Percentiles rank a stretch among this genome's conserved stretches.
These are phyloP conservation scores for Drosophila lini DNA, from an alignment of 1,140 invertebrate species.

Conservation along the genomic window DNA sequence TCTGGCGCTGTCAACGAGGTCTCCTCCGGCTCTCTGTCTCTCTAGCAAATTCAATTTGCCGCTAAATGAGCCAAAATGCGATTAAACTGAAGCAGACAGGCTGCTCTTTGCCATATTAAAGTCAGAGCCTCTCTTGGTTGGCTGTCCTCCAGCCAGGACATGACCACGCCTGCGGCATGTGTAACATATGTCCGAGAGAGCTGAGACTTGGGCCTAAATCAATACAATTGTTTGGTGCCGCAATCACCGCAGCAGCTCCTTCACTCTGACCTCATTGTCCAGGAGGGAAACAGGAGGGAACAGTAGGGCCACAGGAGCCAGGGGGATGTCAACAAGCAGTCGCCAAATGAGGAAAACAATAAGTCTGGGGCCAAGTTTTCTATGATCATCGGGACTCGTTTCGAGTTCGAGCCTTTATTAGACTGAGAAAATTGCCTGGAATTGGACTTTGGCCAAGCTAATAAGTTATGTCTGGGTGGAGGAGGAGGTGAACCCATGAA, in stretches of 20 bases:
- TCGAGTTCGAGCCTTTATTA: not conserved
- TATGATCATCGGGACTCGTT: not conserved
- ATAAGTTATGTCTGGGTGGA: not conserved
- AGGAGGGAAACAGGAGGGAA: not conserved
- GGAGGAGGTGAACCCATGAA: not conserved
- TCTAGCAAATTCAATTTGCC: constrained; percentile 75
- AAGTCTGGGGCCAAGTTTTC: constrained; percentile 13
- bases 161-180: constrained; percentile 56
- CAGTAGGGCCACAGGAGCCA: not conserved
- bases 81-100: constrained; percentile 68
- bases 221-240: constrained; percentile 59
- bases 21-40: not conserved
- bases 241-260: constrained; percentile 35
- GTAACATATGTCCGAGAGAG: constrained; percentile 56
- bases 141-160: constrained; percentile 9
- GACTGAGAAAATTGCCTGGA: constrained; percentile 4
- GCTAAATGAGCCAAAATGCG: constrained; percentile 79
- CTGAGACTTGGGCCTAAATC: constrained; percentile 51
- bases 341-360: constrained; percentile 66
- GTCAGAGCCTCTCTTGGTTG: constrained; percentile 48
- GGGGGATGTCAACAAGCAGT: constrained; percentile 44
- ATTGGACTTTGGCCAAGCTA: not conserved
- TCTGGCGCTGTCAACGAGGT: constrained; percentile 26
- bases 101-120: constrained; percentile 24
- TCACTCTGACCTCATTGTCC: constrained; percentile 35